phyloP scores from a whole-genome alignment of 2,113 vertebrate genomes.

The Oncorhynchus kisutch region DNA sequence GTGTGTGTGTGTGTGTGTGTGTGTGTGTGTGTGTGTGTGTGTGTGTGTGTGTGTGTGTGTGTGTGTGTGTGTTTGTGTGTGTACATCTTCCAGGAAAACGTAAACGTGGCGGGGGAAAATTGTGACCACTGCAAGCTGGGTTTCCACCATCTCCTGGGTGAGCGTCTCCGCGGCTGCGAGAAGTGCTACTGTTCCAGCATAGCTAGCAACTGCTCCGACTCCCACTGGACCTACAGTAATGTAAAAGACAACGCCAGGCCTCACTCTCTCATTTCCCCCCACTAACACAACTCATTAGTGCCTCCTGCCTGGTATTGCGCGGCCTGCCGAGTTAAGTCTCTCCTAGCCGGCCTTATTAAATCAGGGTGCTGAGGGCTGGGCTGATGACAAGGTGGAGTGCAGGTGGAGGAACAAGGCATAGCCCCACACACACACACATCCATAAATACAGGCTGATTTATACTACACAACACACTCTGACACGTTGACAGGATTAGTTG shows the following conservation, averaged over 20 bases:
- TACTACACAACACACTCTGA: too few species aligned
- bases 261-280: not conserved
- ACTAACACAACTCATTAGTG: too few species aligned
- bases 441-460: not conserved
- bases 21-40: not conserved
- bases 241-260: slow-evolving; percentile 69
- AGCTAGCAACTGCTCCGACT: slow-evolving; percentile 77
- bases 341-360: too few species aligned
- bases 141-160: slow-evolving; percentile 86
- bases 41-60: slow-evolving; percentile 11
- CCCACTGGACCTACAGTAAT: slow-evolving; percentile 80
- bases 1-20: too few species aligned
- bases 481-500: not conserved
- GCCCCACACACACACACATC: slow-evolving; percentile 3
- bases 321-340: too few species aligned
- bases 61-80: slow-evolving; percentile 3
- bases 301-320: too few species aligned
- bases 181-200: slow-evolving; percentile 93
- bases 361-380: too few species aligned
- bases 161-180: slow-evolving; percentile 83
- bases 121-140: slow-evolving; percentile 88
- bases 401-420: too few species aligned
- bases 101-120: slow-evolving; percentile 86
- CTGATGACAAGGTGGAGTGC: too few species aligned
- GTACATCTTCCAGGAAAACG: slow-evolving; percentile 77